Evolutionary conservation across 2,113 vertebrate genomes (phyloP).

Genomic region (Asarcornis scutulata): DNA sequence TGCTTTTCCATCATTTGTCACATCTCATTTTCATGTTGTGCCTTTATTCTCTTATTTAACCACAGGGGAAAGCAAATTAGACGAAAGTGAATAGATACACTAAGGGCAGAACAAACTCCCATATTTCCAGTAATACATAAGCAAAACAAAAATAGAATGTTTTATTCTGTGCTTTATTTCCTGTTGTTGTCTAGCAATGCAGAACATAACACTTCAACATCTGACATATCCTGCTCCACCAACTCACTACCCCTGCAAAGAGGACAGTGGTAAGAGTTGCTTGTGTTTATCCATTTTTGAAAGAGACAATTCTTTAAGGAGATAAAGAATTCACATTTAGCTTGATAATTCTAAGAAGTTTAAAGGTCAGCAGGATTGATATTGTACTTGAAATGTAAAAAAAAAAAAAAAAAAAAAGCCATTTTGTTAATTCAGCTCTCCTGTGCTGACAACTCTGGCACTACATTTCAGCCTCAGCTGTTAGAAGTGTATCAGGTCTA

Average conservation of each 20-base stretch:
- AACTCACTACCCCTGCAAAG: neutral
- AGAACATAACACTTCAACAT: fast-evolving
- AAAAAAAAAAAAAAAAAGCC: too few relatives aligned
- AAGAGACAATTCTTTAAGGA: neutral
- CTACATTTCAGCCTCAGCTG: neutral
- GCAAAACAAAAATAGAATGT: neutral
- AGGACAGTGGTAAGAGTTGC: neutral
- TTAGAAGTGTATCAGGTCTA: neutral
- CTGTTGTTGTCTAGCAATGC: fast-evolving
- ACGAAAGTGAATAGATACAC: neutral
- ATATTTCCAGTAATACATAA: neutral
- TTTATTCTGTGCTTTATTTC: neutral
- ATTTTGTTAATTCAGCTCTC: neutral
- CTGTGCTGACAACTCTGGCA: neutral
- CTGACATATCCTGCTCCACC: neutral
- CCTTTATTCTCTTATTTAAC: neutral
- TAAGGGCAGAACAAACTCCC: neutral
- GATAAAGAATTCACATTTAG: neutral
- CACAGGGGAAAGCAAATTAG: neutral
- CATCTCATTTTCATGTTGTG: neutral
- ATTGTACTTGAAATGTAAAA: neutral
- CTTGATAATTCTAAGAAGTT: neutral
- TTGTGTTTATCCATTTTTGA: neutral
- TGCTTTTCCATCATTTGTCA: neutral
- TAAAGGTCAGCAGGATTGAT: neutral